Base-by-base conservation (phyloP, 2,888 invertebrate species). In the Eucriotettix oculatus region DNA sequence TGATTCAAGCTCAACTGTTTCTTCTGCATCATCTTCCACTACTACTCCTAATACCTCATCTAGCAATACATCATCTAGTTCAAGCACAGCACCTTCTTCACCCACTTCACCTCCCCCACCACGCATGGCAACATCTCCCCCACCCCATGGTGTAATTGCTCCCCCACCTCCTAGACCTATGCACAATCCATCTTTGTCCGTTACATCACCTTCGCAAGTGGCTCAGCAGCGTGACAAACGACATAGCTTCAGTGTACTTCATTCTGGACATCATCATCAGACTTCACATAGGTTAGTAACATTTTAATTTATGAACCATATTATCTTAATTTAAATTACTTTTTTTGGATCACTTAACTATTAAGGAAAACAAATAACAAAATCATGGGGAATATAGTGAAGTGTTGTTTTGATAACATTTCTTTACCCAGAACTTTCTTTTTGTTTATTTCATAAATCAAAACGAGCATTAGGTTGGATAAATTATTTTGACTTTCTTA, bases 61-160 rank as follows among this genome's bases (percentile, higher is more conserved):
- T 12, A 65, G 65, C 57, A 84, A 78, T 65, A 77, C 77, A 53
- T 76, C 78, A 9, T 78, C 80, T 17, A 78, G 84, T 40, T 85
- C 86, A 53, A 85, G 85, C 68, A 84, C 84, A 10, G 83, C 86
- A 42, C 85, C 87, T 0, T 85, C 85, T 64, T 80, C 87, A 60
- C 88, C 89, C 0, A 81, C 83, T 55, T 82, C 82, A 0, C 83
- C 82, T 0, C 82, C 74, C 52, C 71, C 72, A 59, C 66, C 64
- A 65, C 66, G 60, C 69, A 29, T 29, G 29, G 29, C 29, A 29
- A 7, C 29, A 29, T 29, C 29, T 29, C 68, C 62, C 71, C 69
- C 56, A 69, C 71, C 63, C 69, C 68, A 59, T 48, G 42, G 55
- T 29, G 43, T 52, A n/a, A 52, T 54, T 16, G 53, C 82, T 0